Evolutionary conservation across 2,113 vertebrate species (phyloP).

Genomic region (Odontophorus gujanensis): DNA sequence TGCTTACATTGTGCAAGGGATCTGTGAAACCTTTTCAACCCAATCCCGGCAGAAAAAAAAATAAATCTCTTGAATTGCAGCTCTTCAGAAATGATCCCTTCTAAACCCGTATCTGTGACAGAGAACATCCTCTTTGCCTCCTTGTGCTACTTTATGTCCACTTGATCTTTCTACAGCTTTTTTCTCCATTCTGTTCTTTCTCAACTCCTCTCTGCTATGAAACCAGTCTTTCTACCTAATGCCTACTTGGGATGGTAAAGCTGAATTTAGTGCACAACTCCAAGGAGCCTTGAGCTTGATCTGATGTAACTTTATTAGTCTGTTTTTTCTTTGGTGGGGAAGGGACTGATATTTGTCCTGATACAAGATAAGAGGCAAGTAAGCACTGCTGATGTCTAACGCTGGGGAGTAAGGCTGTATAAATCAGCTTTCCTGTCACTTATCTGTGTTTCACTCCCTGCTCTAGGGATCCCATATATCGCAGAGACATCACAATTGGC

Average conservation of each 20-base stretch:
- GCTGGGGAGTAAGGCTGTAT: background rate
- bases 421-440: conserved; percentile 20
- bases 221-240: background rate
- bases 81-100: background rate
- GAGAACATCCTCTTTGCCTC: background rate
- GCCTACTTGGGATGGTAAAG: background rate
- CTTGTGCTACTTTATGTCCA: background rate
- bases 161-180: background rate
- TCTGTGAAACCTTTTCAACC: background rate
- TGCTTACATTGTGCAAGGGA: background rate
- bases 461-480: background rate
- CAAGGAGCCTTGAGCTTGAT: background rate
- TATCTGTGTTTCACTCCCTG: background rate
- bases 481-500: conserved; percentile 1
- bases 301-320: background rate
- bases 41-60: background rate
- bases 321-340: background rate
- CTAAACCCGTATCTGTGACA: background rate
- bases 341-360: conserved; percentile 26
- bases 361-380: background rate
- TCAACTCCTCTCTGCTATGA: background rate
- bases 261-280: background rate
- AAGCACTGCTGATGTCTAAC: background rate
- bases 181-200: background rate
- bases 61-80: background rate